phyloP scores from a whole-genome alignment of 2,113 vertebrate species.

The Otis tarda region DNA sequence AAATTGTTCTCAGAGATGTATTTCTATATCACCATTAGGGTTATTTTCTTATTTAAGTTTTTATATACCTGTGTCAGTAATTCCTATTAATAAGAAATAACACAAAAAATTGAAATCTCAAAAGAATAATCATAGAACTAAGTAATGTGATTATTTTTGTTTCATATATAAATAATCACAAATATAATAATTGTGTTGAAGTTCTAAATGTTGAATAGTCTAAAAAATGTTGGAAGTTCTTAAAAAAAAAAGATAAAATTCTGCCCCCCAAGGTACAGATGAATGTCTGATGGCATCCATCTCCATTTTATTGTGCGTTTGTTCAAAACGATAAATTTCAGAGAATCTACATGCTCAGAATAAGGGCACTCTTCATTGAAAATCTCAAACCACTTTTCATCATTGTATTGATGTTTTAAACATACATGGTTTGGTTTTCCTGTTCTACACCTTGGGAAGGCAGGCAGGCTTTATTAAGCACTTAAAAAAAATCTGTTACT shows the following conservation, averaged over 20 bases:
- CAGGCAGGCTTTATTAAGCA: neutral
- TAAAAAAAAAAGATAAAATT: neutral
- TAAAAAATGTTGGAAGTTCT: neutral
- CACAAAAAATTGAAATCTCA: neutral
- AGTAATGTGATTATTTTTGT: neutral
- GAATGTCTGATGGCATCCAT: neutral
- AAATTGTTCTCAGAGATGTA: neutral
- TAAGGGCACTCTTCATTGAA: neutral
- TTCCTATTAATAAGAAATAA: neutral
- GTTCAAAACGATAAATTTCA: neutral
- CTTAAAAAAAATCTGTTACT: neutral
- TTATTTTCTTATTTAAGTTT: neutral
- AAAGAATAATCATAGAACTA: neutral
- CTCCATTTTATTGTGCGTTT: neutral
- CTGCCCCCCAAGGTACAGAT: neutral
- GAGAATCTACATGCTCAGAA: rapidly evolving
- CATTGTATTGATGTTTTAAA: neutral
- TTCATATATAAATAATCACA: neutral
- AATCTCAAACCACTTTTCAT: neutral
- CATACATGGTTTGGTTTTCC: neutral
- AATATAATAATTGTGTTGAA: neutral
- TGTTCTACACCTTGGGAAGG: neutral
- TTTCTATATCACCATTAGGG: neutral
- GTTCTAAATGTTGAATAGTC: neutral
- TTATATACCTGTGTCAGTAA: neutral